Base-by-base conservation (phyloP, 2,797 vertebrate species). In the Myotis vivesi region DNA sequence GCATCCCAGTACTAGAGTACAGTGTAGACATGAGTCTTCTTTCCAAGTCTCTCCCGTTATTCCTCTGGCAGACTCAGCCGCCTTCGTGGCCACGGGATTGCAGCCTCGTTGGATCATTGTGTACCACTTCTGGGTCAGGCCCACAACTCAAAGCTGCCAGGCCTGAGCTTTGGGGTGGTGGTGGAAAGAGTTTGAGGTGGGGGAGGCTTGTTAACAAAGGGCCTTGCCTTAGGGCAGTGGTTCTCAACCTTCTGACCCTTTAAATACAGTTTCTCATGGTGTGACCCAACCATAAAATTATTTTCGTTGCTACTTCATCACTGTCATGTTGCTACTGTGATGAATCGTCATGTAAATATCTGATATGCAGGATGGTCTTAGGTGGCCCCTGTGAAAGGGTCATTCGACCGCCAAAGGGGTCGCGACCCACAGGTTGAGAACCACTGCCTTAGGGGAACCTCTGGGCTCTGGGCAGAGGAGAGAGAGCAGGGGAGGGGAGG, bases 1-100 rank as follows among this genome's bases (percentile, higher is more conserved):
- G 12, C 1, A 6, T 17, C 9, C 22, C 1, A 6, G 57, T 25
- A 9, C 55, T 25, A 69, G 20, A 6, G n/a, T 8, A 2, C 13
- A 5, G 19, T 5, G 20, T 2, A 71, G 49, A 57, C 1, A 0
- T 2, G 2, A 16, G 3, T 4, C 1, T 80, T 55, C 36, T 73
- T 33, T 55, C 10, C 36, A 28, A 33, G 28, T n/a, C 57, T 92
- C 55, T 49, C 46, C 49, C 16, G 5, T 1, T 20, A 9, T 6
- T 51, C 46, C 41, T 68, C 12, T 17, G 41, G 87, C 17, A 77
- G 17, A 62, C 38, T 38, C 49, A 25, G 62, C 28, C 15, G 17
- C 20, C 17, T 16, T 28, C 15, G 15, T 64, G 51, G 62, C 46
- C 38, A 22, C 8, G 30, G 72, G 94, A 77, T 62, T 28, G n/a